phyloP scores from a whole-genome alignment of 2,797 vertebrate genomes.

The Aulostomus chinensis region DNA sequence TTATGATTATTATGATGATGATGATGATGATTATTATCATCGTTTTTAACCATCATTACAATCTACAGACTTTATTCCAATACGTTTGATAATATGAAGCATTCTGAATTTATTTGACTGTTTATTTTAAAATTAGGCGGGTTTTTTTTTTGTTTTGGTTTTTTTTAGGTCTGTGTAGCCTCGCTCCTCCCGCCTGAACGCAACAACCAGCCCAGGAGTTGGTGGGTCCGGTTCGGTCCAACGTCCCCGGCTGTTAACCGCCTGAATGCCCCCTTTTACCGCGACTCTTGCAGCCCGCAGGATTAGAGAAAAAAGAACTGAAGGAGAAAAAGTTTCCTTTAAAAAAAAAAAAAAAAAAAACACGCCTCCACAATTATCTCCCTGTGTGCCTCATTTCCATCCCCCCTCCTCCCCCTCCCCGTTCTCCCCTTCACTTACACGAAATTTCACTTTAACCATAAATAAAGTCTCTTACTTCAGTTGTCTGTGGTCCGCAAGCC shows the following conservation, averaged over 20 bases:
- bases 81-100: too few species aligned
- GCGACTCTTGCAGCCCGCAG: too few species aligned
- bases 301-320: conserved; percentile 9
- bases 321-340: conserved; percentile 43
- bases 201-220: too few species aligned
- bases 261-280: conserved; percentile 36
- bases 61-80: too few species aligned
- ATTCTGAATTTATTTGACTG: too few species aligned
- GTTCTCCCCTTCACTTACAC: not conserved
- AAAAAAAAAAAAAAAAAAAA: not conserved
- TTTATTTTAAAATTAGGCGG: too few species aligned
- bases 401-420: conserved; percentile 17
- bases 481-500: not conserved
- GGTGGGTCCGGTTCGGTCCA: too few species aligned
- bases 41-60: too few species aligned
- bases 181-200: too few species aligned
- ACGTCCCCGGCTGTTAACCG: too few species aligned
- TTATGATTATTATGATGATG: conserved; percentile 11
- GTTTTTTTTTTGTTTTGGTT: too few species aligned
- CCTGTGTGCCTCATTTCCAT: conserved; percentile 10
- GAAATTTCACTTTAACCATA: not conserved
- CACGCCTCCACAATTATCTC: conserved; percentile 75
- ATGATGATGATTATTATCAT: conserved; percentile 4
- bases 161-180: too few species aligned
- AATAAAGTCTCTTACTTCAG: conserved; percentile 49